Conservation (phyloP, 2,113 vertebrate genomes). For the Phyllostomus hastatus region DNA sequence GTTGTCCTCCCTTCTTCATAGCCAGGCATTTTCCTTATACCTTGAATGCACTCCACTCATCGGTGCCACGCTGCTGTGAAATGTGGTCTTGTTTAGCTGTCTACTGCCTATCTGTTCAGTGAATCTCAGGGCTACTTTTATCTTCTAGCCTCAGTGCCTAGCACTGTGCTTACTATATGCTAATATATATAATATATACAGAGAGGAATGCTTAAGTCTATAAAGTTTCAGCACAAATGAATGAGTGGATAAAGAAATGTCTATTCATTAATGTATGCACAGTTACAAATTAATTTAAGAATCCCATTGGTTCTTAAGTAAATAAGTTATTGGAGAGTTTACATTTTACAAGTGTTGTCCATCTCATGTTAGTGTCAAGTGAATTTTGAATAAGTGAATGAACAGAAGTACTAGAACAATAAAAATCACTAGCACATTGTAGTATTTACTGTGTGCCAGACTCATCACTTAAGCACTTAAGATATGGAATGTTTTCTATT, state of each 20-base stretch:
- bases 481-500: not conserved
- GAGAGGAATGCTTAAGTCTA: not conserved
- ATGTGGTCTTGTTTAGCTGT: not conserved
- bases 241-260: not conserved
- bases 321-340: not conserved
- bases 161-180: not conserved
- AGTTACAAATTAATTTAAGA: not conserved
- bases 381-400: not conserved
- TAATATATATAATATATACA: not conserved
- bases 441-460: not conserved
- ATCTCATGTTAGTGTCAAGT: not conserved
- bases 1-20: not conserved
- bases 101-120: not conserved
- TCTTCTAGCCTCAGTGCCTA: not conserved
- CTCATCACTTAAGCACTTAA: not conserved
- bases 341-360: not conserved
- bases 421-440: not conserved
- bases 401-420: not conserved
- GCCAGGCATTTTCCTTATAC: not conserved
- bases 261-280: not conserved
- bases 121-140: not conserved
- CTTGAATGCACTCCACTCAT: too few relatives aligned
- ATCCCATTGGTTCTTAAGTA: not conserved
- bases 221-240: not conserved
- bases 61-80: fast-evolving